Evolutionary conservation across 2,888 invertebrate species (phyloP).

Genomic region (Willowsia nigromaculata): DNA sequence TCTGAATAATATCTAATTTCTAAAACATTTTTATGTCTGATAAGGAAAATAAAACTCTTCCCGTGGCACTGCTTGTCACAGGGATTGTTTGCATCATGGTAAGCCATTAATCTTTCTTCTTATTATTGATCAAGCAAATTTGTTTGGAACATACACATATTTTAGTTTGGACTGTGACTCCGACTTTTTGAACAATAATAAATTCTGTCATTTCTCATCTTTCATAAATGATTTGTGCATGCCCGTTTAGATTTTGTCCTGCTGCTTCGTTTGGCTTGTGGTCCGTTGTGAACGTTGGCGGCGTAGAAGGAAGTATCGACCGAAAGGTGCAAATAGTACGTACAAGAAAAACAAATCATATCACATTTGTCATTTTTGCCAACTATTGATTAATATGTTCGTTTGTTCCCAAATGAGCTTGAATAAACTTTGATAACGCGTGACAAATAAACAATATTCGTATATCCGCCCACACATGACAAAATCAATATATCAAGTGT

Average conservation of each 20-base stretch:
- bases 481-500: background rate
- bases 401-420: background rate
- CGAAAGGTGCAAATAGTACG: slow-evolving; percentile 55
- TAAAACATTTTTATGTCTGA: slow-evolving; percentile 64
- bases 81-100: slow-evolving; percentile 72
- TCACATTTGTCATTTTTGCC: too few species aligned
- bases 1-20: background rate
- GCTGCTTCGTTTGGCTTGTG: slow-evolving; percentile 70
- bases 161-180: too few species aligned
- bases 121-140: too few species aligned
- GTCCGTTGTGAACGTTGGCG: slow-evolving; percentile 69
- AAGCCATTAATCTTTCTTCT: slow-evolving; percentile 15
- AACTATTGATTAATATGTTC: background rate
- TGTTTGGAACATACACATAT: too few species aligned
- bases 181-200: too few species aligned
- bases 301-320: slow-evolving; percentile 65
- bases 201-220: background rate
- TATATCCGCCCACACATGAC: background rate
- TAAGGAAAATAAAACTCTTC: slow-evolving; percentile 66
- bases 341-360: background rate
- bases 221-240: background rate
- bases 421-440: background rate
- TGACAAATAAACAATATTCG: background rate
- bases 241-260: slow-evolving; percentile 62
- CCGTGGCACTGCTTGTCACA: slow-evolving; percentile 64